Conservation (phyloP, 2,888 invertebrate species). For the Halocaridina rubra region DNA sequence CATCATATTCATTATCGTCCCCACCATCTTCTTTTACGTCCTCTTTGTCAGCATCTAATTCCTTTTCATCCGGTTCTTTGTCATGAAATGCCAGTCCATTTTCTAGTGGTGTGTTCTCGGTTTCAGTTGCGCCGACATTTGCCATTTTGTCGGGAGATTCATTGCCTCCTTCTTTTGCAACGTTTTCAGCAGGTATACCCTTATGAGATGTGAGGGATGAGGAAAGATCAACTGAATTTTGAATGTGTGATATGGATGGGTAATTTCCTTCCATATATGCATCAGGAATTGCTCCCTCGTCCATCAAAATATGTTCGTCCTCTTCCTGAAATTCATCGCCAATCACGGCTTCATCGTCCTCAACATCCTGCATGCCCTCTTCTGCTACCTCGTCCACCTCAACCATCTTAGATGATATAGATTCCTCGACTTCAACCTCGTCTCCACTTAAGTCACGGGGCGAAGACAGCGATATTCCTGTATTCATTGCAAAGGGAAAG, state of each 20-base stretch:
- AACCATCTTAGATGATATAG: constrained; percentile 60
- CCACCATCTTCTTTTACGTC: too few relatives aligned
- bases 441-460: constrained; percentile 56
- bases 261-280: neutral
- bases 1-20: constrained; percentile 21
- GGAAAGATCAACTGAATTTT: neutral
- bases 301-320: neutral
- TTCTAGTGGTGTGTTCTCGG: too few relatives aligned
- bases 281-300: neutral
- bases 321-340: too few relatives aligned
- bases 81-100: too few relatives aligned
- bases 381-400: constrained; percentile 58
- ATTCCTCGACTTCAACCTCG: constrained; percentile 60
- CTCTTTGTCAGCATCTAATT: neutral
- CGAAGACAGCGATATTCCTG: constrained; percentile 59
- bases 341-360: neutral
- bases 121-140: too few relatives aligned
- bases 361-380: neutral
- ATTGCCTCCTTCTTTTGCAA: neutral
- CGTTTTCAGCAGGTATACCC: neutral
- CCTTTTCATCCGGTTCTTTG: neutral
- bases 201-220: neutral
- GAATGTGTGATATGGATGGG: neutral
- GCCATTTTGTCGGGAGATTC: too few relatives aligned
- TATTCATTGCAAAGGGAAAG: neutral